Percentiles rank a stretch among this genome's conserved stretches.
phyloP scores from a whole-genome alignment of 2,113 vertebrate species.

The Trachemys scripta region DNA sequence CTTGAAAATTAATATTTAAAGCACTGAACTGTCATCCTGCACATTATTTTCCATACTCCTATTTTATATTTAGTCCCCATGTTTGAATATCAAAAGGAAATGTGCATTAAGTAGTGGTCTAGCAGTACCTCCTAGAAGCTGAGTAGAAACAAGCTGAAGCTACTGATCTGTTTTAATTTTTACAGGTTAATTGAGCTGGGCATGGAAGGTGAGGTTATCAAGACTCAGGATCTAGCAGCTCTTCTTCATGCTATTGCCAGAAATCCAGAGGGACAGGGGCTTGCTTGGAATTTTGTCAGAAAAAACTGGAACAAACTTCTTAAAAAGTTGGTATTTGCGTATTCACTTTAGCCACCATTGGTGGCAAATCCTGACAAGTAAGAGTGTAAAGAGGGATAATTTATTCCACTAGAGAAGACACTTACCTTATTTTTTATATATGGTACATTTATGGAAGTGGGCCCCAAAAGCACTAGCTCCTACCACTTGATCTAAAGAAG shows the following conservation, averaged over 20 bases:
- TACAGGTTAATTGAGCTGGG: conserved; percentile 46
- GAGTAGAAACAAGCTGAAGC: neutral
- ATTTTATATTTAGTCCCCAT: neutral
- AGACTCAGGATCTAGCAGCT: conserved; percentile 44
- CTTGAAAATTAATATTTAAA: neutral
- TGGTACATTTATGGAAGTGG: neutral
- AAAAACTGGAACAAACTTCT: conserved; percentile 52
- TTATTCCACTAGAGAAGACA: neutral
- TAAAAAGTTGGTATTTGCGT: conserved; percentile 46
- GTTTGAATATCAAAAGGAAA: neutral
- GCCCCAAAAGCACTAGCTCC: neutral
- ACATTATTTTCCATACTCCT: neutral
- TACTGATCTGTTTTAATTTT: neutral
- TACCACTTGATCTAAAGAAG: neutral
- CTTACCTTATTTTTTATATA: neutral
- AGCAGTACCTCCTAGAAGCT: neutral
- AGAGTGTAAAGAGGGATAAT: neutral
- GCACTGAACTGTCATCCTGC: neutral
- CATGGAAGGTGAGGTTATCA: conserved; percentile 62
- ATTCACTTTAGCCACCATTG: neutral
- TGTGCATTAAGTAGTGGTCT: neutral
- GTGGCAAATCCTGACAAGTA: too few species aligned
- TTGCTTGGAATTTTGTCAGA: conserved; percentile 65
- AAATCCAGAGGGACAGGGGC: conserved; percentile 34
- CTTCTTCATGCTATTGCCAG: conserved; percentile 23